These are phyloP conservation scores for Microtus montanus DNA, from an alignment of 2,113 vertebrate genomes.

Conservation along the genomic window DNA sequence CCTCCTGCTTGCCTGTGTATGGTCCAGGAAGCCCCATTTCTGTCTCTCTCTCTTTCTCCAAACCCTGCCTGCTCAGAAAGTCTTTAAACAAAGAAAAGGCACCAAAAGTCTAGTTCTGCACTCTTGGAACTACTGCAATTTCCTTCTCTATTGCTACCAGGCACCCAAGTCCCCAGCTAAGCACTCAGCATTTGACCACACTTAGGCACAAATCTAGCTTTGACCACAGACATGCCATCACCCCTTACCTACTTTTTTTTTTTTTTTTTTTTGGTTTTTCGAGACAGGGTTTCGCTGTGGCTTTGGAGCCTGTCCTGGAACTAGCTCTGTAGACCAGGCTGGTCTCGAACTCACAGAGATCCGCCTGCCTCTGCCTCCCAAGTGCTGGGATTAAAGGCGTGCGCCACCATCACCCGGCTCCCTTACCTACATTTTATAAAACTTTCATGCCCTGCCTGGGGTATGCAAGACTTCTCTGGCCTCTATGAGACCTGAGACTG, in stretches of 20 bases:
- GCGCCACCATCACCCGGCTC: too few relatives aligned
- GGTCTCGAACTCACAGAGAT: too few relatives aligned
- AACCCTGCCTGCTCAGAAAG: too few relatives aligned
- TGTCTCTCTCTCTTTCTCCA: too few relatives aligned
- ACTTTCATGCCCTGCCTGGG: background rate
- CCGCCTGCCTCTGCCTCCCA: too few relatives aligned
- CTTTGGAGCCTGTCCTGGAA: too few relatives aligned
- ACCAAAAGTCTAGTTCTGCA: too few relatives aligned
- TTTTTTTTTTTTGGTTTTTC: too few relatives aligned
- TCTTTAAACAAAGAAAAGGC: too few relatives aligned
- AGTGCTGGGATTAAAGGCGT: too few relatives aligned
- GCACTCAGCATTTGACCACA: background rate
- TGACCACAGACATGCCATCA: background rate
- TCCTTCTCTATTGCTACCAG: background rate
- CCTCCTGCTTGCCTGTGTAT: background rate
- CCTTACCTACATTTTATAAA: background rate
- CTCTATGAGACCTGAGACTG: background rate
- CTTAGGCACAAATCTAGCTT: background rate
- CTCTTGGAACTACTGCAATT: background rate
- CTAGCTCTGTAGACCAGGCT: too few relatives aligned
- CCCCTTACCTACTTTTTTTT: background rate
- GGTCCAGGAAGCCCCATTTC: background rate
- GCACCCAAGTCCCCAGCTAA: background rate
- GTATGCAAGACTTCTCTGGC: background rate
- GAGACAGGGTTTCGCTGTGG: too few relatives aligned